Evolutionary conservation across 2,797 vertebrate species (phyloP).

Genomic region (Neosilurus mollespiculum): DNA sequence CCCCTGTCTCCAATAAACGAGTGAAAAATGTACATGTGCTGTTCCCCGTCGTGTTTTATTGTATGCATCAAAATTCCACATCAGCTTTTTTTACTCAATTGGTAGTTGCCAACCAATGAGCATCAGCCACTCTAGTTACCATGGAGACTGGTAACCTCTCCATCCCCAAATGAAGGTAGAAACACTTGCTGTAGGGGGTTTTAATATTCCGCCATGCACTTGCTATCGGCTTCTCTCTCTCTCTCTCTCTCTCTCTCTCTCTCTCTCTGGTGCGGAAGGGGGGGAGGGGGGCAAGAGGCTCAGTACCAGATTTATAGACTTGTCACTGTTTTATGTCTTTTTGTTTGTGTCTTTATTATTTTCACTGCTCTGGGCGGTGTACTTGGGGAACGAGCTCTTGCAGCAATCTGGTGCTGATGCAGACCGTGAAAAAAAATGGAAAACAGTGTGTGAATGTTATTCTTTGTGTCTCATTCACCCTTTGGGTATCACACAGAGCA

Average conservation of each 20-base stretch:
- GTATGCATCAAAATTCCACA: slow-evolving; percentile 32
- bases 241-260: slow-evolving; percentile 58
- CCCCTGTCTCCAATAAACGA: slow-evolving; percentile 14
- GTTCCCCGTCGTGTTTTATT: slow-evolving; percentile 11
- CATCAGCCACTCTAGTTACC: slow-evolving; percentile 80
- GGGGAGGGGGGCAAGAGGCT: slow-evolving; percentile 49
- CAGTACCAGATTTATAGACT: slow-evolving; percentile 74
- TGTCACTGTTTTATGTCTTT: slow-evolving; percentile 72
- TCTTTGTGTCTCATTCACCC: slow-evolving; percentile 52
- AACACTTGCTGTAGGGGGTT: slow-evolving; percentile 75
- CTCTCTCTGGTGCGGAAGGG: slow-evolving; percentile 59
- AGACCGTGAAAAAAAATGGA: slow-evolving; percentile 60
- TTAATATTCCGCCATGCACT: slow-evolving; percentile 74
- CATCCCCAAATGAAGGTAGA: slow-evolving; percentile 78
- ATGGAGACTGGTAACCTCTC: slow-evolving; percentile 70
- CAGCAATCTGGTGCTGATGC: slow-evolving; percentile 70
- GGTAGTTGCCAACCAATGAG: slow-evolving; percentile 77
- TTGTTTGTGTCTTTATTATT: slow-evolving; percentile 70
- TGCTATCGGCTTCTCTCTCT: slow-evolving; percentile 58
- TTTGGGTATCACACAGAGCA: slow-evolving; percentile 17
- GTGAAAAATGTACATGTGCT: slow-evolving; percentile 10
- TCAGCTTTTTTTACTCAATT: slow-evolving; percentile 72
- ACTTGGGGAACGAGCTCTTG: slow-evolving; percentile 69
- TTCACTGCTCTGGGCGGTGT: slow-evolving; percentile 60
- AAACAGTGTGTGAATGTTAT: slow-evolving; percentile 50